A percentile compares a stretch with the other conserved stretches of the same genome.
Conservation (phyloP, 2,797 vertebrate species). For the Erpetoichthys calabaricus region DNA sequence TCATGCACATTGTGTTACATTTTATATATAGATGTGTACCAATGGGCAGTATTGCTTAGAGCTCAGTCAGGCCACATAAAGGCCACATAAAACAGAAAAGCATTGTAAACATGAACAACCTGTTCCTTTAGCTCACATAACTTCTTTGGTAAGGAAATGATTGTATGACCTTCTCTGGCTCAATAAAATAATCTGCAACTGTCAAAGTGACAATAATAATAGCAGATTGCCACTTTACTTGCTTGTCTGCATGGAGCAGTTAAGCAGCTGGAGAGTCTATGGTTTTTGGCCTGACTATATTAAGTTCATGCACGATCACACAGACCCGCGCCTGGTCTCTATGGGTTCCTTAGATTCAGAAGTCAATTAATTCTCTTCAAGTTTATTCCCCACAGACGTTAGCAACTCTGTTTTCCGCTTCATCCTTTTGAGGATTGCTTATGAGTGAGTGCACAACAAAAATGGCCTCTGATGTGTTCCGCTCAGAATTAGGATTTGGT, state of each 20-base stretch:
- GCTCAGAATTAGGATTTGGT: not conserved
- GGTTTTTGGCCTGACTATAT: not conserved
- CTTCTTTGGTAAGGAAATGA: slow-evolving; percentile 54
- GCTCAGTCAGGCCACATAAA: too few relatives aligned
- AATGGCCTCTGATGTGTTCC: not conserved
- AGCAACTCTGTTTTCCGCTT: slow-evolving; percentile 7
- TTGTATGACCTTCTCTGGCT: slow-evolving; percentile 56
- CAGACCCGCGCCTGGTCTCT: not conserved
- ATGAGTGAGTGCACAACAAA: slow-evolving; percentile 1
- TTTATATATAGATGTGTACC: too few relatives aligned
- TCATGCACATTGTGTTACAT: too few relatives aligned
- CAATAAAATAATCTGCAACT: slow-evolving; percentile 49
- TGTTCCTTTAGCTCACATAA: slow-evolving; percentile 68
- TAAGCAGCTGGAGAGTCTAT: not conserved
- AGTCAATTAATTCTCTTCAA: slow-evolving; percentile 9
- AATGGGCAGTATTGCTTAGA: too few relatives aligned
- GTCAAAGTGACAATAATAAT: slow-evolving; percentile 62
- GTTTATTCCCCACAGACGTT: slow-evolving; percentile 7
- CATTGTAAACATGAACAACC: slow-evolving; percentile 29
- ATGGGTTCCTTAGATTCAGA: slow-evolving; percentile 1
- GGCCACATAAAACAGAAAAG: too few relatives aligned
- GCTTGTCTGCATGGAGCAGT: slow-evolving; percentile 20
- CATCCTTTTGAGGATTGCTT: slow-evolving; percentile 7
- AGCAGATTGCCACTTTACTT: slow-evolving; percentile 28
- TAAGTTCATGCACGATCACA: not conserved